phyloP scores from a whole-genome alignment of 1,140 invertebrate genomes.

The Eriocheir sinensis region DNA sequence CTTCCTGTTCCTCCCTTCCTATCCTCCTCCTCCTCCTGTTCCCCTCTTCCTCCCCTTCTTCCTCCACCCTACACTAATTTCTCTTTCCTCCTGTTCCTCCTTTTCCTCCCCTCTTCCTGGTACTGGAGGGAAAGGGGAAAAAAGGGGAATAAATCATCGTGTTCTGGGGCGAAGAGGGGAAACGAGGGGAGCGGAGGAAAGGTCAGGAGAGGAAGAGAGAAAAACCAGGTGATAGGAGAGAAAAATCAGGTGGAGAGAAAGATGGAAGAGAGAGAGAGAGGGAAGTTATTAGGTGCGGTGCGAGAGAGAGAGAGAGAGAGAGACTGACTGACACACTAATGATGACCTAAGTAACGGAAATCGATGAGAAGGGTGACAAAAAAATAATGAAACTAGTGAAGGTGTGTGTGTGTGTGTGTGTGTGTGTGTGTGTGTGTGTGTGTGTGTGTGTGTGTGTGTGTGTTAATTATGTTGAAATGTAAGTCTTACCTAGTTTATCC shows the following conservation, averaged over 20 bases:
- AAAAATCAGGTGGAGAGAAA: neutral
- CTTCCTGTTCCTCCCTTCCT: neutral
- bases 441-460: conserved; percentile 37
- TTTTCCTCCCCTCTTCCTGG: neutral
- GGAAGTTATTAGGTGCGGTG: neutral
- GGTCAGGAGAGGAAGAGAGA: neutral
- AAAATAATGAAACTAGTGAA: neutral
- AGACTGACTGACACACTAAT: neutral
- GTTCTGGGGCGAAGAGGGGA: neutral
- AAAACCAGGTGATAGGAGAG: neutral
- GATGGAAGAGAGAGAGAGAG: neutral
- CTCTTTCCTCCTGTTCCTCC: neutral
- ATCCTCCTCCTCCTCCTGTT: neutral
- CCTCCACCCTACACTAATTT: neutral
- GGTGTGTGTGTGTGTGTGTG: conserved; percentile 30
- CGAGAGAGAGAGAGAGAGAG: neutral
- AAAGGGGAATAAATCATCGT: neutral
- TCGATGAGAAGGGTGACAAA: neutral
- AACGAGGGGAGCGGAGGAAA: neutral
- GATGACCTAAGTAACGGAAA: neutral
- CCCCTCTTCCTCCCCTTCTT: too few relatives aligned
- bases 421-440: conserved; percentile 48
- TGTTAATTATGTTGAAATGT: neutral
- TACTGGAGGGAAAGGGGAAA: neutral
- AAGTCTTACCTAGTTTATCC: neutral